Percentiles rank a stretch among this genome's conserved stretches.
These are phyloP conservation scores for Florisuga fusca DNA, from an alignment of 2,797 vertebrate genomes.

Conservation along the genomic window DNA sequence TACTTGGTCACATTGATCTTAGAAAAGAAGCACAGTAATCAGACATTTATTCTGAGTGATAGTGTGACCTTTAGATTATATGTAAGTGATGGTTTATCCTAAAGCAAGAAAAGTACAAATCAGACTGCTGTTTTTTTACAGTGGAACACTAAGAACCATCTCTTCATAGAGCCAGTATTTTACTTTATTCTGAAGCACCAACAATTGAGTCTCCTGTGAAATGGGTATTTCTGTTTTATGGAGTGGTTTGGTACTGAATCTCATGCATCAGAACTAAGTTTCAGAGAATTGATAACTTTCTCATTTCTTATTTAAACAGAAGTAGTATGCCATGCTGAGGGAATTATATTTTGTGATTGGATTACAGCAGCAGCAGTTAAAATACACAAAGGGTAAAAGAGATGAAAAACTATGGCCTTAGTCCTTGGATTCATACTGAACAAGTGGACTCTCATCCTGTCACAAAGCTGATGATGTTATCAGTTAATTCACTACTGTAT, in stretches of 20 bases:
- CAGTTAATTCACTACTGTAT: constrained; percentile 55
- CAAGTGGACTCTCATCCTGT: neutral
- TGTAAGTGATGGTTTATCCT: neutral
- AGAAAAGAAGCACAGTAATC: neutral
- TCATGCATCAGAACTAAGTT: constrained; percentile 51
- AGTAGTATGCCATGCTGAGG: neutral
- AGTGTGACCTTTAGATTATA: neutral
- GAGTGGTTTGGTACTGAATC: constrained; percentile 24
- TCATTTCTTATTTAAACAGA: constrained; percentile 54
- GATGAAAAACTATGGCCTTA: constrained; percentile 26
- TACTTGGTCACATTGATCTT: neutral
- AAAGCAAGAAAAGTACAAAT: neutral
- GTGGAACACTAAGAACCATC: neutral
- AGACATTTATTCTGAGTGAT: neutral
- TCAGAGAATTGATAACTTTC: constrained; percentile 27
- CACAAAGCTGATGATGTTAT: constrained; percentile 30
- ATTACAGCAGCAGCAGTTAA: constrained; percentile 29
- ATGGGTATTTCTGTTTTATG: neutral
- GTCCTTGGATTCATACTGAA: neutral
- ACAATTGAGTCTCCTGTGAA: neutral
- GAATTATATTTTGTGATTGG: constrained; percentile 21
- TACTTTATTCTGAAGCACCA: neutral
- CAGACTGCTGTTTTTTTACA: neutral
- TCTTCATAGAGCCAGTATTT: neutral
- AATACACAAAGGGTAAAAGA: constrained; percentile 30